Evolutionary conservation across 2,113 vertebrate genomes (phyloP).

Genomic region (Dolichallabes microphthalmus): DNA sequence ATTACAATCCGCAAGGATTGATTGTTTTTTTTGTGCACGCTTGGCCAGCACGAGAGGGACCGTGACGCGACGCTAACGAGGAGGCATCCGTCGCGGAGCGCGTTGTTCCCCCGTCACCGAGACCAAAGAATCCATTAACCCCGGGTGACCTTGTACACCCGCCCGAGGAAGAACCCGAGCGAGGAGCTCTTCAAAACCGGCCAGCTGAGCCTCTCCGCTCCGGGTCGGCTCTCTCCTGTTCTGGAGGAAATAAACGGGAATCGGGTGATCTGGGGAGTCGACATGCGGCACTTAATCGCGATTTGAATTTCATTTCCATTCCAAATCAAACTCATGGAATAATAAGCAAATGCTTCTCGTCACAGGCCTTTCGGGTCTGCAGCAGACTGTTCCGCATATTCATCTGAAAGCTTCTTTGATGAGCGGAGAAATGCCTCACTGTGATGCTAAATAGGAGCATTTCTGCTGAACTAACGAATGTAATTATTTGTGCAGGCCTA

Average conservation of each 20-base stretch:
- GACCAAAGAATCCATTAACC: conserved; percentile 52
- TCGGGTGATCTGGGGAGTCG: neutral
- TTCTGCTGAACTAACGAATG: neutral
- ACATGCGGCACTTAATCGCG: neutral
- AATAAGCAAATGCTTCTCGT: conserved; percentile 44
- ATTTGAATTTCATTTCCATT: conserved; percentile 54
- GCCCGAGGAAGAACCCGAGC: neutral
- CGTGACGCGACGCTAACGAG: conserved; percentile 27
- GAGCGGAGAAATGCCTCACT: conserved; percentile 3
- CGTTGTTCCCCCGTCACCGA: conserved; percentile 31
- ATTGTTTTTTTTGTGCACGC: neutral
- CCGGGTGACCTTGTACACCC: conserved; percentile 33
- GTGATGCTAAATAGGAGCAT: conserved; percentile 1
- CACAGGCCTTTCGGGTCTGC: neutral
- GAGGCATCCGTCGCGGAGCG: conserved; percentile 39
- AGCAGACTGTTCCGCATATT: neutral
- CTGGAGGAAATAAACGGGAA: neutral
- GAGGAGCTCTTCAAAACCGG: conserved; percentile 9
- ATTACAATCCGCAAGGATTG: conserved; percentile 14
- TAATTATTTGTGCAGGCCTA: conserved; percentile 3
- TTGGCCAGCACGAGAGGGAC: neutral
- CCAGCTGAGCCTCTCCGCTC: conserved; percentile 4
- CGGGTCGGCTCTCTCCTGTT: neutral
- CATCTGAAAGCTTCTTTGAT: neutral
- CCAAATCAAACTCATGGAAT: conserved; percentile 38